Evolutionary conservation across 92 coral and sea anemone genomes (phyloP).

Genomic region (Galaxea fascicularis): DNA sequence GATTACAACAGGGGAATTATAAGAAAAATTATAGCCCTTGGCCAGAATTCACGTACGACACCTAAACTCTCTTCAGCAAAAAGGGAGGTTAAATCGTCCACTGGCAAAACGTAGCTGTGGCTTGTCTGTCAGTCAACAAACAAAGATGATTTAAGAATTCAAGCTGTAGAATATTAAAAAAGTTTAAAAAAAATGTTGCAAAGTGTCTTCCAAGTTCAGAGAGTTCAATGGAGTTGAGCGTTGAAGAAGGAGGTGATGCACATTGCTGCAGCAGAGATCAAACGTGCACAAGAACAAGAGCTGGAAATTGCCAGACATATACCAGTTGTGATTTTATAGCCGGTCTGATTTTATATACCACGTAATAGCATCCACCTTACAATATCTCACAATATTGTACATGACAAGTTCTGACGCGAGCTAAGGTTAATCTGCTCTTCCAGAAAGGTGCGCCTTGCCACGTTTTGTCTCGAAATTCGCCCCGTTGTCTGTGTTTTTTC

Average conservation of each 20-base stretch:
- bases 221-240: background rate
- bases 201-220: background rate
- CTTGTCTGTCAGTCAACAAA: background rate
- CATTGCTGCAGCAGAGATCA: background rate
- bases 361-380: background rate
- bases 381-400: slow-evolving; percentile 1
- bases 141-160: background rate
- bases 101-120: background rate
- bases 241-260: background rate
- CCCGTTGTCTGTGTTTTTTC: background rate
- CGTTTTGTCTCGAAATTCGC: background rate
- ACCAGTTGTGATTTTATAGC: slow-evolving; percentile 3
- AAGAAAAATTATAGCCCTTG: background rate
- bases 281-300: background rate
- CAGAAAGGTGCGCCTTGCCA: background rate
- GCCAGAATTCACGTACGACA: background rate
- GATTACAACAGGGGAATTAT: background rate
- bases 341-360: background rate
- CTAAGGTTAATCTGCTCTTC: background rate
- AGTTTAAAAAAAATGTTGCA: background rate
- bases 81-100: background rate
- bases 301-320: background rate
- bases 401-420: background rate
- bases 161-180: background rate
- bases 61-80: background rate